Percentiles rank a stretch among this genome's conserved stretches.
These are phyloP conservation scores for Drosophila prosaltans DNA, from an alignment of 1,140 invertebrate genomes.

Conservation along the genomic window DNA sequence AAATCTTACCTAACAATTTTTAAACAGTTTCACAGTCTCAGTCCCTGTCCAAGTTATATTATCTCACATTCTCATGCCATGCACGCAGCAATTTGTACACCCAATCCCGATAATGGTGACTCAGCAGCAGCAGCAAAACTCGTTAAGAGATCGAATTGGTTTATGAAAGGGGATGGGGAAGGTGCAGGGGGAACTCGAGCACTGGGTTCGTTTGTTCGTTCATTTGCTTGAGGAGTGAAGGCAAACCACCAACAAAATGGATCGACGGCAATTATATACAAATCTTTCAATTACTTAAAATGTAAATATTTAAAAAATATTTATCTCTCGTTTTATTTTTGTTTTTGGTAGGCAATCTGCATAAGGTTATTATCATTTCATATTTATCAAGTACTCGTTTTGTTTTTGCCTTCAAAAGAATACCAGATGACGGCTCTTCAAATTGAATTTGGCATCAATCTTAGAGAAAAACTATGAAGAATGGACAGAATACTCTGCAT, in stretches of 20 bases:
- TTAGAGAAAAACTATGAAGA: too few relatives aligned
- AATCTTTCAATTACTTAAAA: slow-evolving; percentile 12
- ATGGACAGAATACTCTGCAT: too few relatives aligned
- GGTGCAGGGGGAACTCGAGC: too few relatives aligned
- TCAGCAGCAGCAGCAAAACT: slow-evolving; percentile 7
- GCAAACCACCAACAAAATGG: background rate
- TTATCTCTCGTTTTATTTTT: background rate
- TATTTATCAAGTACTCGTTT: background rate
- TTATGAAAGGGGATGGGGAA: too few relatives aligned
- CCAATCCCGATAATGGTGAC: background rate
- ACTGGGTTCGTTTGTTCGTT: too few relatives aligned
- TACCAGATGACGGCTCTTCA: background rate
- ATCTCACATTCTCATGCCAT: slow-evolving; percentile 7
- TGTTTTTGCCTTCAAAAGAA: background rate
- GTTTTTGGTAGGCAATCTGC: background rate
- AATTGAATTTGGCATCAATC: too few relatives aligned
- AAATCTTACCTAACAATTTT: slow-evolving; percentile 9
- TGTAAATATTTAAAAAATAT: background rate
- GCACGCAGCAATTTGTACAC: slow-evolving; percentile 2
- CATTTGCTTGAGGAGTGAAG: background rate
- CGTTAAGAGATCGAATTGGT: slow-evolving; percentile 2
- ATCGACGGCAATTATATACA: slow-evolving; percentile 2
- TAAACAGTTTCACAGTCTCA: background rate
- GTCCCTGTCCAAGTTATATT: background rate
- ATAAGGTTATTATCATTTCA: slow-evolving; percentile 7